These are phyloP conservation scores for Pseudomyrmex cubaensis DNA, from an alignment of 1,140 invertebrate species.

Conservation along the genomic window DNA sequence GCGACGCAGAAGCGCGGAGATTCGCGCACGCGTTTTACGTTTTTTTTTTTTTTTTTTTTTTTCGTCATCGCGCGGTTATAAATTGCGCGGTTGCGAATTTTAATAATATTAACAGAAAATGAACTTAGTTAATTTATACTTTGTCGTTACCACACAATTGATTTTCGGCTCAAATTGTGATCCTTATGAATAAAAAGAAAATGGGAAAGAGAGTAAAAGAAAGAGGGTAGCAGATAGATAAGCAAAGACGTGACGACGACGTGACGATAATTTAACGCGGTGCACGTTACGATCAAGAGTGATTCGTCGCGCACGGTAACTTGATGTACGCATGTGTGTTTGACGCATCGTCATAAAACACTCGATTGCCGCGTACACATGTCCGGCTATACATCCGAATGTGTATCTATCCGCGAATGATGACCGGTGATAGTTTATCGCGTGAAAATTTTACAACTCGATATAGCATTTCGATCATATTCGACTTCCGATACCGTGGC, in stretches of 20 bases:
- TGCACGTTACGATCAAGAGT: constrained; percentile 59
- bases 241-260: constrained; percentile 45
- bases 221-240: background rate
- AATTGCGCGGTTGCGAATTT: background rate
- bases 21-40: constrained; percentile 49
- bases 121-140: background rate
- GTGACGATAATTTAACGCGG: constrained; percentile 35
- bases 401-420: constrained; percentile 56
- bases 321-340: constrained; percentile 63
- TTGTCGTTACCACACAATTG: too few relatives aligned
- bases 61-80: background rate
- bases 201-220: background rate
- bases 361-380: constrained; percentile 71
- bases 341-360: constrained; percentile 72
- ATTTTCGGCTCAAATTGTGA: constrained; percentile 16
- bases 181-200: background rate
- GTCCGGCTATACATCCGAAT: constrained; percentile 62
- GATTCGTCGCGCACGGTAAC: constrained; percentile 63
- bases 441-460: constrained; percentile 66
- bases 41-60: constrained; percentile 11
- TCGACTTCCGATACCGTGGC: constrained; percentile 60
- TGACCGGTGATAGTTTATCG: constrained; percentile 70
- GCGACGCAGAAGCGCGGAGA: constrained; percentile 54
- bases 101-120: background rate
- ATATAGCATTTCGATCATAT: constrained; percentile 71